Evolutionary conservation across 1,140 invertebrate genomes (phyloP).

Genomic region (Drosophila repleta): DNA sequence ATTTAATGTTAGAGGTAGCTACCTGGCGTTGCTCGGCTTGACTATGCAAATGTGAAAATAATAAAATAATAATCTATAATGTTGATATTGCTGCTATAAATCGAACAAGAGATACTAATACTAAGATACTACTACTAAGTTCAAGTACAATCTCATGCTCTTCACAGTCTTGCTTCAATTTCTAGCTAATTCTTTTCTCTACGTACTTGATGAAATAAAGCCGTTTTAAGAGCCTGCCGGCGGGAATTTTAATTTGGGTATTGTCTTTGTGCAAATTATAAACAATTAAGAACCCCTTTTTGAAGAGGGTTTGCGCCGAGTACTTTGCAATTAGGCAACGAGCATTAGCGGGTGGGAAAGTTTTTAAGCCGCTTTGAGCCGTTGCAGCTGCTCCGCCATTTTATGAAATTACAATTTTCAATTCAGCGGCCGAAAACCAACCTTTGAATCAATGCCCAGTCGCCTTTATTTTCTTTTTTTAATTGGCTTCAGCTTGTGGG

Average conservation of each 20-base stretch:
- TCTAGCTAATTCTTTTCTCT: neutral
- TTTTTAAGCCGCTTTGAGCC: slow-evolving; percentile 64
- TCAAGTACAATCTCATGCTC: no score
- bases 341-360: slow-evolving; percentile 57
- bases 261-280: slow-evolving; percentile 46
- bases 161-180: no score
- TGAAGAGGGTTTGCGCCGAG: slow-evolving; percentile 31
- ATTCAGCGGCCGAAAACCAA: slow-evolving; percentile 30
- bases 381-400: slow-evolving; percentile 54
- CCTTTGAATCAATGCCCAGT: slow-evolving; percentile 39
- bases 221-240: slow-evolving; percentile 9
- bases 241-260: slow-evolving; percentile 38
- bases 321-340: slow-evolving; percentile 59
- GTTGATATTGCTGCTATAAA: no score
- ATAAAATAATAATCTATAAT: no score
- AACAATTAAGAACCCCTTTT: slow-evolving; percentile 51
- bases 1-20: no score
- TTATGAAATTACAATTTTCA: slow-evolving; percentile 55
- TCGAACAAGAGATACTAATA: no score
- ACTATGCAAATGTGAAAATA: no score
- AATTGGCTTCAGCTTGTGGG: slow-evolving; percentile 46
- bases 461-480: slow-evolving; percentile 15
- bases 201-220: slow-evolving; percentile 22
- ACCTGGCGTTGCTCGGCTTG: no score
- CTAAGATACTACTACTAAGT: no score